Evolutionary conservation across 1,140 invertebrate species (phyloP).

Genomic region (Planococcus citri): DNA sequence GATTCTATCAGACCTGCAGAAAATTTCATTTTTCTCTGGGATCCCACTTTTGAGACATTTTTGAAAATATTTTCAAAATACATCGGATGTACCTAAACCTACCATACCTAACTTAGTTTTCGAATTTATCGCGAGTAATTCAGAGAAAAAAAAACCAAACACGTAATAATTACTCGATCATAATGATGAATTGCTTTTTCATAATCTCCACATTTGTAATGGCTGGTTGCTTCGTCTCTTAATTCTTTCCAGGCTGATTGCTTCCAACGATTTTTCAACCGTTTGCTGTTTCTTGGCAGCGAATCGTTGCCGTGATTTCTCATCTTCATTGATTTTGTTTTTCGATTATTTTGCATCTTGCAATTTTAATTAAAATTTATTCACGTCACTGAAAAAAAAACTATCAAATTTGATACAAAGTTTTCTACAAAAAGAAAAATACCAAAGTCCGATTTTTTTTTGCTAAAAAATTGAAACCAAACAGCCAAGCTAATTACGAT

Average conservation of each 20-base stretch:
- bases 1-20: too few relatives aligned
- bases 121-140: too few relatives aligned
- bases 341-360: neutral
- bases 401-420: neutral
- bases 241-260: neutral
- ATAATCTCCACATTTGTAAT: conserved; percentile 56
- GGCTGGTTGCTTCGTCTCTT: conserved; percentile 49
- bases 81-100: too few relatives aligned
- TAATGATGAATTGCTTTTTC: conserved; percentile 48
- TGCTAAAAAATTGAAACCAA: too few relatives aligned
- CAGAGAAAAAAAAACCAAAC: conserved; percentile 14
- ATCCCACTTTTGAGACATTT: too few relatives aligned
- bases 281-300: neutral
- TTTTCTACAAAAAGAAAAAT: neutral
- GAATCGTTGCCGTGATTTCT: neutral
- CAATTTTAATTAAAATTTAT: neutral
- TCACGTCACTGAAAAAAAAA: neutral
- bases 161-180: conserved; percentile 44
- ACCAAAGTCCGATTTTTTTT: too few relatives aligned
- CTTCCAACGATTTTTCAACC: neutral
- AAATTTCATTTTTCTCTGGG: too few relatives aligned
- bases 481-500: too few relatives aligned
- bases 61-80: too few relatives aligned
- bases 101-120: too few relatives aligned
- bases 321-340: neutral